Evolutionary conservation across 2,113 vertebrate species (phyloP), one percentile per base, ranked within the genome.

Genomic region (Pontoporia blainvillei): DNA sequence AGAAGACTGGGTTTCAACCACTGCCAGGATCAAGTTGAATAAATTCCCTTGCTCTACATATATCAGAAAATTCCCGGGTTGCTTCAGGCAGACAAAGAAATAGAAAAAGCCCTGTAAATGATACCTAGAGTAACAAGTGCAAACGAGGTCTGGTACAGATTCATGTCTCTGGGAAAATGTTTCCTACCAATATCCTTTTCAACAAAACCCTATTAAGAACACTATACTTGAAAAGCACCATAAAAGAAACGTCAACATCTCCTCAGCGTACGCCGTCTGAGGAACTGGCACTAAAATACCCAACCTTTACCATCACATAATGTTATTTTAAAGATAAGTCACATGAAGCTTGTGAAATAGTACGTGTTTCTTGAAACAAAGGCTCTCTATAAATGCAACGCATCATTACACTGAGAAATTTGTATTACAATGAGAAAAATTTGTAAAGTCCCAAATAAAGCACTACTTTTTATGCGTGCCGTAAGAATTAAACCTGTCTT

Each of bases 141-240:
- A 93, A 88, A 93, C 75, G 59, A 66, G 84, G 89, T 76, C 75
- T 84, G 66, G 82, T 27, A 90, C 86, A 91, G 82, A 95, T 82
- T 93, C 76, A 6, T 13, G 78, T 62, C 71, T 94, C 66, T 86
- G 54, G 64, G 34, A 87, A 96, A 90, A 96, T 62, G 61, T 75
- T 94, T 85, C 88, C 93, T n/a, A 75, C 59, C 44, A 46, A 96
- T 69, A 71, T 72, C 85, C 86, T 96, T 72, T 94, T 91, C 91
- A 85, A 46, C 12, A 52, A 73, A 88, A 66, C 46, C 67, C 66
- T 54, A 34, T 14, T 18, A 85, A 49, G 79, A 86, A n/a, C 17
- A 61, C 34, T 5, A 9, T 7, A 69, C 79, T 41, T 64, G 81
- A 76, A 64, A 86, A 36, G 67, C 64, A 84, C 41, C 3, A 6